Evolutionary conservation across 2,797 vertebrate species (phyloP), one percentile per base, ranked within the genome.

Genomic region (Xyrichtys novacula): DNA sequence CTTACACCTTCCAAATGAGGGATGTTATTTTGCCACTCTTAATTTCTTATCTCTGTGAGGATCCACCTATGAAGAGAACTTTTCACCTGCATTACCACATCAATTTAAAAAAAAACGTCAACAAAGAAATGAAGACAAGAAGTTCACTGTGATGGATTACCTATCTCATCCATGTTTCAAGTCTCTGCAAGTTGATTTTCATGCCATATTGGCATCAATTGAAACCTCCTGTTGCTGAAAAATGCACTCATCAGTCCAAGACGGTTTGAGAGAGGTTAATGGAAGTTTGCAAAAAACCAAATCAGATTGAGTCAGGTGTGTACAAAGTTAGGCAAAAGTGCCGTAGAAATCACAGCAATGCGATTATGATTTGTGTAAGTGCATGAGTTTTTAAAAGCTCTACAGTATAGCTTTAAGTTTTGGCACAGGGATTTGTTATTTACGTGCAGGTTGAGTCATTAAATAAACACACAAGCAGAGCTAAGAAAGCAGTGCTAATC

Each of bases 401-500:
- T 55, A 39, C 47, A 10, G 23, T 59, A n/a, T n/a, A n/a, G 32
- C 53, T 22, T 58, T 10, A 17, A 7, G 7, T 59, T 74, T 62
- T 63, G 52, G 38, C 31, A 17, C 23, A 32, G n/a, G 55, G 10
- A 31, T 61, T 29, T 52, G 47, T 48, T 79, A 36, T 68, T 62
- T 38, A 64, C 11, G 0, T 25, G n/a, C 11, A 42, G 26, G 16
- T 70, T 65, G 47, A 74, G 47, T 76, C 71, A 69, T 68, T 75
- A 66, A 68, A 62, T 57, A 64, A 55, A 65, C 36, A 38, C 49
- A 59, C 36, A 76, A 43, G 32, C 40, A 75, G 22, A 54, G 61
- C 39, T 57, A 46, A 67, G 63, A 74, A 74, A 69, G 64, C 72
- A 46, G 20, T 55, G 36, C 31, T 90, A 89, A 89, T 88, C 86